Percentiles rank a stretch among this genome's conserved stretches.
Evolutionary conservation across 2,113 vertebrate genomes (phyloP).

Genomic region (Vulpes ferrilata): DNA sequence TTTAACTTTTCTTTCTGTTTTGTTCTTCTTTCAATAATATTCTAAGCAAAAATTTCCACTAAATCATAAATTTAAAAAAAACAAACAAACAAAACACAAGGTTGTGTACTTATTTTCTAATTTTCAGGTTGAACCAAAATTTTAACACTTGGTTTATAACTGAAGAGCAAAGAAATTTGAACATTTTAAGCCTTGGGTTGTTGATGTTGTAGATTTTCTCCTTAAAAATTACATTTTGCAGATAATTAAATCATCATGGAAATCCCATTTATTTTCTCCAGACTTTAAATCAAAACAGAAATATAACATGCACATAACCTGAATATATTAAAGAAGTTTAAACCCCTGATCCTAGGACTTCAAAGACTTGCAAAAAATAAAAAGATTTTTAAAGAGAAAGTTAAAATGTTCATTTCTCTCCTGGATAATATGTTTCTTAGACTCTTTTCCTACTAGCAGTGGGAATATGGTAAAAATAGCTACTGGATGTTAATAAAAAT

Average conservation of each 20-base stretch:
- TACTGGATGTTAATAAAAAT: conserved; percentile 4
- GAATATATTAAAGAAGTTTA: neutral
- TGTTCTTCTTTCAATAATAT: neutral
- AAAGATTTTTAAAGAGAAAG: neutral
- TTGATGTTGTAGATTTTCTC: neutral
- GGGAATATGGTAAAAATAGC: neutral
- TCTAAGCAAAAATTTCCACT: neutral
- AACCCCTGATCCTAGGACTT: neutral
- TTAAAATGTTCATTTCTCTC: neutral
- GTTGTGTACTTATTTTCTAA: neutral
- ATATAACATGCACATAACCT: neutral
- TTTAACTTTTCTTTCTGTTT: neutral
- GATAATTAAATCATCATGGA: conserved; percentile 8
- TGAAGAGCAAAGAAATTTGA: neutral
- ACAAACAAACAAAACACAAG: neutral
- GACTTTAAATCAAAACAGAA: conserved; percentile 25
- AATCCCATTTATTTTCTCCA: neutral
- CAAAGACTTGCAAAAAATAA: neutral
- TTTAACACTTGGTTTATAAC: neutral
- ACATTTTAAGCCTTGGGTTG: neutral
- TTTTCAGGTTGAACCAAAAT: neutral
- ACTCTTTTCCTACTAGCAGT: neutral
- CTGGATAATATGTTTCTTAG: neutral
- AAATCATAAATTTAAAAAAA: neutral
- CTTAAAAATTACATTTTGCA: neutral